Evolutionary conservation across 2,888 invertebrate genomes (phyloP).

Genomic region (Drosophila helvetica): DNA sequence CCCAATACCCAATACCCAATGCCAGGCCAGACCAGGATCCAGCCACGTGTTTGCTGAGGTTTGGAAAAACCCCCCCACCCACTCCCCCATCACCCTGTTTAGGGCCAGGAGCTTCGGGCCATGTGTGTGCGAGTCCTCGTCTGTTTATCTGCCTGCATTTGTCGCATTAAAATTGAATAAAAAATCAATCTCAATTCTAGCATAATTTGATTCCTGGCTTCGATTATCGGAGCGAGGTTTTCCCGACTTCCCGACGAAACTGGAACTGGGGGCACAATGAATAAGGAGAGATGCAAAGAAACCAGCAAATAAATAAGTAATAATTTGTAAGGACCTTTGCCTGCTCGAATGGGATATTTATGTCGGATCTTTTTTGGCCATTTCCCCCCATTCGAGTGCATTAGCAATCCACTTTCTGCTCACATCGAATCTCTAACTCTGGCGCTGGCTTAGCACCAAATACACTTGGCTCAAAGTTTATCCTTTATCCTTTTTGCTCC

Average conservation of each 20-base stretch:
- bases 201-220: constrained; percentile 81
- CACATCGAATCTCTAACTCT: constrained; percentile 34
- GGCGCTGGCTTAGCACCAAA: constrained; percentile 71
- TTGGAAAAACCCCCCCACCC: background rate
- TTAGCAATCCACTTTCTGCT: constrained; percentile 42
- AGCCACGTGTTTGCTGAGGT: constrained; percentile 60
- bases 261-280: background rate
- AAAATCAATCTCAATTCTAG: constrained; percentile 83
- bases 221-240: constrained; percentile 62
- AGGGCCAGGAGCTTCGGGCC: constrained; percentile 52
- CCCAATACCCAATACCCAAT: no score
- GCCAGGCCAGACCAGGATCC: background rate
- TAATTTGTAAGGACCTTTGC: constrained; percentile 46
- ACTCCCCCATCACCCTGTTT: constrained; percentile 14
- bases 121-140: constrained; percentile 46
- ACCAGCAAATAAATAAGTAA: constrained; percentile 63
- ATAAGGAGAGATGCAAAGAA: constrained; percentile 49
- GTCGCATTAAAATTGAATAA: constrained; percentile 83
- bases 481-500: background rate
- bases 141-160: constrained; percentile 80
- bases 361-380: constrained; percentile 12
- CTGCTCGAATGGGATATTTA: constrained; percentile 46
- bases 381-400: constrained; percentile 20
- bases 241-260: background rate
- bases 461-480: constrained; percentile 66